Evolutionary conservation across 1,140 invertebrate genomes (phyloP), one percentile per base, ranked within the genome.

Genomic region (Neuroterus valhalla): DNA sequence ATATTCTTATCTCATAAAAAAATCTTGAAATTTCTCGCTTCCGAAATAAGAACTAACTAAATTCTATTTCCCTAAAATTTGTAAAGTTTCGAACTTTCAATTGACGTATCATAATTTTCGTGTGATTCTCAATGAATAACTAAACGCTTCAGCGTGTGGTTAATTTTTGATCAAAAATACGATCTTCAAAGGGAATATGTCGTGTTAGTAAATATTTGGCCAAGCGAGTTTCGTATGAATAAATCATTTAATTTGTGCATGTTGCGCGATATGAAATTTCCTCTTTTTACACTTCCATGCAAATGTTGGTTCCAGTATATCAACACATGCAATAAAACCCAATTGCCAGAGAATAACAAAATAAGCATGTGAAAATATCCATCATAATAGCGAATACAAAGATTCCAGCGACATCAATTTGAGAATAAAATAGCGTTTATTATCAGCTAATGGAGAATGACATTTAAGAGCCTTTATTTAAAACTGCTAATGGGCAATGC

Each of bases 191-290:
- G 21, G 17, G 21, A 52, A 52, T 52, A 12, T 21, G 1, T 11
- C 10, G 21, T 21, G 50, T 12, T 19, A 52, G 50, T 52, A 52
- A 52, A 52, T 52, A 52, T 21, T 52, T 52, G 19, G 50, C 23
- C 3, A 52, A 52, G 17, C 50, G 23, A 52, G 50, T 23, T 21
- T 52, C 8, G 3, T 52, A 52, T 52, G 50, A 52, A 52, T 52
- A 52, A 52, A 52, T 52, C 21, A 52, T 52, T 52, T 52, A 5
- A 52, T 52, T 52, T 52, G 50, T 52, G 23, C 50, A 52, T 52
- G 23, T 21, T 11, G 19, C 6, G 12, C 3, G 19, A 52, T 21
- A 52, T 21, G 50, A 19, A 52, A 48, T 17, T 48, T 52, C 6
- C 50, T 19, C 50, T 19, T n/a, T 48, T 48, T 19, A 48, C 23